Conservation (phyloP, 2,888 invertebrate species). For the Nemoura dubitans region DNA sequence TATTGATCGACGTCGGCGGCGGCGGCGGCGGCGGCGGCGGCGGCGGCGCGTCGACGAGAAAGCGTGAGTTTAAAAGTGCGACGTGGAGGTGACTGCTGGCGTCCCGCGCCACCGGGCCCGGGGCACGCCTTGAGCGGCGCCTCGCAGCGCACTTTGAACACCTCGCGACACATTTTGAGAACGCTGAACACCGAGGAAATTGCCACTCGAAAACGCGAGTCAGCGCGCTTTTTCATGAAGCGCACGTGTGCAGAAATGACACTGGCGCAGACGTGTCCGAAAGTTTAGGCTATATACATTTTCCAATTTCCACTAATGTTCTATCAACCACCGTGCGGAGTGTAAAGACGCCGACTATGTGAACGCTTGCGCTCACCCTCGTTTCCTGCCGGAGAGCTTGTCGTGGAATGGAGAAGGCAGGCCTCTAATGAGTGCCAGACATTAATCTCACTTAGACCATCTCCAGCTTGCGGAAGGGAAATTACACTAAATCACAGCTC, state of each 20-base stretch:
- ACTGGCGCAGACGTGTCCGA: background rate
- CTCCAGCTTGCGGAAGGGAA: background rate
- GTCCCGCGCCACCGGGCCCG: too few species aligned
- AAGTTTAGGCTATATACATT: background rate
- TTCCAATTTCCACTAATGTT: background rate
- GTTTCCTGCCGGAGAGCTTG: background rate
- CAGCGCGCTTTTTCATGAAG: too few species aligned
- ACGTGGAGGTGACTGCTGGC: too few species aligned
- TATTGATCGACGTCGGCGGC: too few species aligned
- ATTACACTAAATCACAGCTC: slow-evolving; percentile 7
- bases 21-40: too few species aligned
- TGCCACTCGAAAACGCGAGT: too few species aligned
- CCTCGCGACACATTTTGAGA: too few species aligned
- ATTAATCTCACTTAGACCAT: slow-evolving; percentile 1
- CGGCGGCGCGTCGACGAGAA: too few species aligned
- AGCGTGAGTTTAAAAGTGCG: too few species aligned
- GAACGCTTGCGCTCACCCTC: background rate
- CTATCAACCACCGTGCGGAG: background rate
- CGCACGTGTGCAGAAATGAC: background rate
- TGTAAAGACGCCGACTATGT: background rate
- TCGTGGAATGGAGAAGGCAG: background rate
- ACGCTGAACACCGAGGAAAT: too few species aligned
- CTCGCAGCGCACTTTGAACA: too few species aligned
- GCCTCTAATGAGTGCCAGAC: background rate
- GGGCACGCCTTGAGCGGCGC: too few species aligned